Evolutionary conservation across 2,797 vertebrate genomes (phyloP), one percentile per base, ranked within the genome.

Genomic region (Bufotes viridis): DNA sequence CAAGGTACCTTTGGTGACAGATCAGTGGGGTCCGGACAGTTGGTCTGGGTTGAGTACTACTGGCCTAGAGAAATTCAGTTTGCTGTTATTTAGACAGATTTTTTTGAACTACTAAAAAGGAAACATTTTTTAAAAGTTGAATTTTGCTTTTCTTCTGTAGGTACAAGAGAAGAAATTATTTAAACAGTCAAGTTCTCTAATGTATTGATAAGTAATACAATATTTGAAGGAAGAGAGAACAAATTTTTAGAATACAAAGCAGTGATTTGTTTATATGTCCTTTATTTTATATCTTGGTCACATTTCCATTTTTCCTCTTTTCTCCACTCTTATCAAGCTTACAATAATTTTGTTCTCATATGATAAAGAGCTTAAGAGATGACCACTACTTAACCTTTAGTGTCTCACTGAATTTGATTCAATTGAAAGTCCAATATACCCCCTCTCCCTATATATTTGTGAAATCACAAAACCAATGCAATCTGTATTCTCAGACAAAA

Each of bases 321-420:
- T 63, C 34, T n/a, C 49, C 49, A 76, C 74, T 81, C 53, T 6
- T 81, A 22, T 65, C 20, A 20, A 81, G 80, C 80, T 49, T 81
- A 65, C 15, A 42, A 65, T 65, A 81, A 53, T 65, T 51, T 51
- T 49, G 29, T 17, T 14, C 60, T 81, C 65, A 81, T 81, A 81
- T 81, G 61, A 81, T 81, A 81, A 81, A 81, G 22, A 24, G 61
- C 61, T 81, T 67, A 51, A 81, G 61, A 81, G 80, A 81, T 81
- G 67, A 65, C 80, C 34, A 67, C 60, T 34, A 81, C 42, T 67
- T 81, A 81, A 51, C 79, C n/a, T 7, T 53, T 18, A 17, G 34
- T 51, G 20, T 51, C 42, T 49, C 22, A 42, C 12, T 34, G 34
- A 67, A 65, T 65, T 51, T n/a, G 22, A 81, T 67, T 81, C 24